Percentiles rank a stretch among this genome's conserved stretches.
Evolutionary conservation across 2,888 invertebrate genomes (phyloP).

Genomic region (Drosophila ezoana): DNA sequence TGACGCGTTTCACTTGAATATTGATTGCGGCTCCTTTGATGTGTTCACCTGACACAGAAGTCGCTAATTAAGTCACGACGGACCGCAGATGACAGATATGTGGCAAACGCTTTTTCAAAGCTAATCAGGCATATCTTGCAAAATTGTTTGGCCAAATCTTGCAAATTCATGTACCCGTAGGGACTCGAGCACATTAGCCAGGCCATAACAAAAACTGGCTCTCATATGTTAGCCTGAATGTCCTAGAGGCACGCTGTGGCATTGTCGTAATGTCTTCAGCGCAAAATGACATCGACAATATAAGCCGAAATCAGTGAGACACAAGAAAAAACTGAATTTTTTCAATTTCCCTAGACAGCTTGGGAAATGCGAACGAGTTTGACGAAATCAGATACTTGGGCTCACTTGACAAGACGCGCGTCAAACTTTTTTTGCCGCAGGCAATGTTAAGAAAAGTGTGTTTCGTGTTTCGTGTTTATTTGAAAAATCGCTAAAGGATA

Average conservation of each 20-base stretch:
- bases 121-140: slow-evolving; percentile 64
- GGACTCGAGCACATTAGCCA: slow-evolving; percentile 55
- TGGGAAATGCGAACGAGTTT: slow-evolving; percentile 40
- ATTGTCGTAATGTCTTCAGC: slow-evolving; percentile 57
- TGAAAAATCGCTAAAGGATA: slow-evolving; percentile 81
- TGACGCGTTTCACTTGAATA: slow-evolving; percentile 55
- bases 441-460: slow-evolving; percentile 48
- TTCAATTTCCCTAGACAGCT: slow-evolving; percentile 40
- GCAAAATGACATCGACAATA: slow-evolving; percentile 57
- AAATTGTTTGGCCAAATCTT: slow-evolving; percentile 56
- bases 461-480: slow-evolving; percentile 75
- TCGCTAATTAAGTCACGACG: too few species aligned
- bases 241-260: slow-evolving; percentile 64
- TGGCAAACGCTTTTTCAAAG: slow-evolving; percentile 9
- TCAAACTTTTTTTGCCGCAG: slow-evolving; percentile 62
- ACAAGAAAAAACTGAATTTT: slow-evolving; percentile 42
- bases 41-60: neutral
- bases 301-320: slow-evolving; percentile 64
- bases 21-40: slow-evolving; percentile 53
- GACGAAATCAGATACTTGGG: slow-evolving; percentile 74
- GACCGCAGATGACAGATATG: too few species aligned
- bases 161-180: slow-evolving; percentile 57
- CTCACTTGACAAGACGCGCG: slow-evolving; percentile 53
- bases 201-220: slow-evolving; percentile 30
- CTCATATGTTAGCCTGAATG: slow-evolving; percentile 62